Percentiles rank a stretch among this genome's conserved stretches.
Conservation (phyloP, 2,113 vertebrate species). For the Gnathonemus longibarbis region DNA sequence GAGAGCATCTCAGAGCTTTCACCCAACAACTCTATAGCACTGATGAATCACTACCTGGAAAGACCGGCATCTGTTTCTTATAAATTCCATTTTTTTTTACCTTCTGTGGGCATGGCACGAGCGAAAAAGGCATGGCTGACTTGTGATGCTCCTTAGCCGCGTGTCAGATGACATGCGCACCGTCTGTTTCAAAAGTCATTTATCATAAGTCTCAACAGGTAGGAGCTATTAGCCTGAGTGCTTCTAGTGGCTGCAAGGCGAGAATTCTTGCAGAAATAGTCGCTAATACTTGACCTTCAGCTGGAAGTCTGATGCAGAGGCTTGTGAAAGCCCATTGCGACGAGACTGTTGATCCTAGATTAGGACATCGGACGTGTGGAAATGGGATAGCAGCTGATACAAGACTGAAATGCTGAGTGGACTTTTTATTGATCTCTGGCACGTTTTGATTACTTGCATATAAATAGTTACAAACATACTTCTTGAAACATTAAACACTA, state of each 20-base stretch:
- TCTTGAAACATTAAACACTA: neutral
- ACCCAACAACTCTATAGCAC: neutral
- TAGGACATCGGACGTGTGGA: neutral
- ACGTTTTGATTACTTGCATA: neutral
- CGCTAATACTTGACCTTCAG: neutral
- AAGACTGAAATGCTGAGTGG: neutral
- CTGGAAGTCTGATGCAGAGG: neutral
- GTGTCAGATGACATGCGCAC: neutral
- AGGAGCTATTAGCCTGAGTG: neutral
- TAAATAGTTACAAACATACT: neutral
- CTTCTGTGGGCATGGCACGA: neutral
- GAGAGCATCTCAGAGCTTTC: neutral
- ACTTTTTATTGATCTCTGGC: neutral
- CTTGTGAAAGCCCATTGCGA: neutral
- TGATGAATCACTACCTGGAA: slow-evolving; percentile 1
- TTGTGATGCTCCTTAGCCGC: neutral
- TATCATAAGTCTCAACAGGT: neutral
- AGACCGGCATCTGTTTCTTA: neutral
- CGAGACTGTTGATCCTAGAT: neutral
- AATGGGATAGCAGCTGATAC: neutral
- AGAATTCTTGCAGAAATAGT: neutral
- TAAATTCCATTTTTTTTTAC: neutral
- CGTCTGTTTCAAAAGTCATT: neutral
- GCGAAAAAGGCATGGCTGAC: neutral
- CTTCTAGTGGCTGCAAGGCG: neutral